Evolutionary conservation across 92 coral and sea anemone species (phyloP), one percentile per base, ranked within the genome.

Genomic region (Galaxea fascicularis): DNA sequence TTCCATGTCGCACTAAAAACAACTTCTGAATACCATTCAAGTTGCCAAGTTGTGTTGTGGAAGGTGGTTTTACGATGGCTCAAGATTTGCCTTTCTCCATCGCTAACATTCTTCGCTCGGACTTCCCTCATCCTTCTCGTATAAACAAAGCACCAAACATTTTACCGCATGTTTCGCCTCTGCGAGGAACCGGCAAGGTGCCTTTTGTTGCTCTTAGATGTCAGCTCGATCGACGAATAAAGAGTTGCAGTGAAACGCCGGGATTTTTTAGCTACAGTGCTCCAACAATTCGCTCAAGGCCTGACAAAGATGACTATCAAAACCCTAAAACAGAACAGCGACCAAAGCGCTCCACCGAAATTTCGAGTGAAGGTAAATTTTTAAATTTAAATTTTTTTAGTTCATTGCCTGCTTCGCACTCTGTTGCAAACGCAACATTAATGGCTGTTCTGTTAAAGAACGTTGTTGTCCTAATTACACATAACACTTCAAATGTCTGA

Each of bases 21-120:
- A n/a, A n/a, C n/a, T n/a, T n/a, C n/a, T n/a, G n/a, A n/a, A n/a
- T n/a, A n/a, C 65, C 31, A 30, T 52, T 56, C 70, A 29, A 39
- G 52, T 56, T 24, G 71, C 16, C 54, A 57, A 69, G 60, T 59
- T 28, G 18, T 7, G 27, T 59, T 12, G 59, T 77, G 57, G 60
- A 30, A 52, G 69, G 51, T 21, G 22, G 29, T 21, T 4, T n/a
- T 22, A 25, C 1, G 22, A 71, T 82, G 86, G 86, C 86, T 0
- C 69, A 82, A 44, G 72, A 70, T 44, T 84, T 91, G 75, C 35
- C 94, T 4, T 91, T 91, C 80, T 87, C 91, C 24, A 79, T 91
- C 28, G 94, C 81, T 45, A 91, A 91, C 59, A 91, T 91, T 24
- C 89, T 91, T 15, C 87, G 94, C 66, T 90, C 89, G 27, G 94